Percentiles rank a stretch among this genome's conserved stretches.
Evolutionary conservation across 2,113 vertebrate genomes (phyloP).

Genomic region (Sylvietta virens): DNA sequence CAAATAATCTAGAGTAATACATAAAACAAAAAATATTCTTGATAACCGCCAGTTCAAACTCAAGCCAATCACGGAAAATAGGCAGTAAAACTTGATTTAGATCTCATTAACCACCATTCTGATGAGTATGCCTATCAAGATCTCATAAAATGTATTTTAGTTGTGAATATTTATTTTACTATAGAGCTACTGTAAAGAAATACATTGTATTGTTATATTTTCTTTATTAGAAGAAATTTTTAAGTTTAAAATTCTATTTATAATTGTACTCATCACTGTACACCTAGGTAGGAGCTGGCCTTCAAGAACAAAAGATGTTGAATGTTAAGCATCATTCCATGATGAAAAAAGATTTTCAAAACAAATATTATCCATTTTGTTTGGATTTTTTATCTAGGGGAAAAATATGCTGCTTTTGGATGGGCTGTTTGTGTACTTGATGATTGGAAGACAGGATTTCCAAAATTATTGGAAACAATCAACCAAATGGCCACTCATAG

Average conservation of each 20-base stretch:
- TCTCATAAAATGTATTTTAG: neutral
- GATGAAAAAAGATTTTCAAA: neutral
- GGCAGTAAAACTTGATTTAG: neutral
- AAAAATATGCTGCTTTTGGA: neutral
- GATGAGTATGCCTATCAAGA: neutral
- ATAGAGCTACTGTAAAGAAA: neutral
- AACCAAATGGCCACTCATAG: fast-evolving
- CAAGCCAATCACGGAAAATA: neutral
- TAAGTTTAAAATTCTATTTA: neutral
- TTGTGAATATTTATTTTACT: neutral
- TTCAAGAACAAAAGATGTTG: neutral
- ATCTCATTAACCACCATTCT: neutral
- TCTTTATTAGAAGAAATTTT: neutral
- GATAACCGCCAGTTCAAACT: neutral
- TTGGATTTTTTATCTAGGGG: neutral
- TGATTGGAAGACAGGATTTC: neutral
- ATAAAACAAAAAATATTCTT: neutral
- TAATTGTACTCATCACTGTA: neutral
- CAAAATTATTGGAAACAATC: neutral
- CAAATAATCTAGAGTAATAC: neutral
- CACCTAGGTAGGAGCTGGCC: neutral
- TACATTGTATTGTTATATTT: neutral
- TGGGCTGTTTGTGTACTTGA: neutral
- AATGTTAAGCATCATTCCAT: neutral
- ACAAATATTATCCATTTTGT: neutral